Evolutionary conservation across 2,888 invertebrate species (phyloP).

Genomic region (Pocota personata): DNA sequence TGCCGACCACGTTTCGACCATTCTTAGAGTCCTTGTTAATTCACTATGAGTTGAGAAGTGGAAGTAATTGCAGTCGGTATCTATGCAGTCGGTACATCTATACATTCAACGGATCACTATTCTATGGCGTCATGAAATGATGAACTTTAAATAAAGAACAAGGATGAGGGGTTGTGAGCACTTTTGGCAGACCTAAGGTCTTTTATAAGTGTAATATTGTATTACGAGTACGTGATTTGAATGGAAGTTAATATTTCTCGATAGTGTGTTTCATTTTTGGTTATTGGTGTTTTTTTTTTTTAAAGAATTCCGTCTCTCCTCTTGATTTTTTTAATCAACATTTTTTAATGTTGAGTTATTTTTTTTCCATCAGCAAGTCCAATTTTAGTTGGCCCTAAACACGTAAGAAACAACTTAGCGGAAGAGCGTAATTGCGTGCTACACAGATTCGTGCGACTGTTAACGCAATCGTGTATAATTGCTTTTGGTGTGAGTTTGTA

Average conservation of each 20-base stretch:
- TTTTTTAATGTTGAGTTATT: conserved; percentile 35
- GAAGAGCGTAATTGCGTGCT: conserved; percentile 62
- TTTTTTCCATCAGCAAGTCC: conserved; percentile 8
- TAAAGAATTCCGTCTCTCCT: neutral
- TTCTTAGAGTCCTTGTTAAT: conserved; percentile 59
- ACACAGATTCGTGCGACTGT: conserved; percentile 54
- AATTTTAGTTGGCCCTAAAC: conserved; percentile 30
- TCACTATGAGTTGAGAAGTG: conserved; percentile 67
- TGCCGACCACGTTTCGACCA: conserved; percentile 64
- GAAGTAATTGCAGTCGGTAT: conserved; percentile 66
- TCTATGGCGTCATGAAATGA: conserved; percentile 36
- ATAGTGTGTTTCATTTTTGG: neutral
- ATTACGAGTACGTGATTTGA: conserved; percentile 68
- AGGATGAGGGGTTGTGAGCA: conserved; percentile 5
- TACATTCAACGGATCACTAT: conserved; percentile 56
- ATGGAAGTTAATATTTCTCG: conserved; percentile 28
- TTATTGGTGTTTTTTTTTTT: conserved; percentile 23
- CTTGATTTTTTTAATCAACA: conserved; percentile 25
- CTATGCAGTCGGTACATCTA: no score
- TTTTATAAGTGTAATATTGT: conserved; percentile 5
- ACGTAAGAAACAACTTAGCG: conserved; percentile 53
- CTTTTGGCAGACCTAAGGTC: conserved; percentile 44
- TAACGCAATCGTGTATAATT: conserved; percentile 63
- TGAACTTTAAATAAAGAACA: conserved; percentile 56
- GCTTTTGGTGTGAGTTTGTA: conserved; percentile 37